Base-by-base conservation (phyloP, 2,888 invertebrate species). In the Cinara cedri region DNA sequence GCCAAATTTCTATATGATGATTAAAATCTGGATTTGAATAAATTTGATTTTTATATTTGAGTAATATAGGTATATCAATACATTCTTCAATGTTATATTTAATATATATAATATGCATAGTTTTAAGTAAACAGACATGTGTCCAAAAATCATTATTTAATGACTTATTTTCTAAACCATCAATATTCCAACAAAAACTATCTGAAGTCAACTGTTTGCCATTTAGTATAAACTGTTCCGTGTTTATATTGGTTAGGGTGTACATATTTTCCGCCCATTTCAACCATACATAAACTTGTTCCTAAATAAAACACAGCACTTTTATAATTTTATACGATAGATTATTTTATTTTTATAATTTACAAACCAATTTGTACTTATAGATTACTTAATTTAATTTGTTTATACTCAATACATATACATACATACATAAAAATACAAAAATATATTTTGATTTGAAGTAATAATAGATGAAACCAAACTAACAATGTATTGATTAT, bases 71-170 rank as follows among this genome's bases (percentile, higher is more conserved):
- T n/a, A 68, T 68, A 70, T 68, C 60, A n/a, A 78, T 46, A 16
- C 66, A 46, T 51, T 51, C 78, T 34, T 70, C 70, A 19, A 51
- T 1, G 42, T 70, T 70, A 6, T 60, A 34, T 62, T 70, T 78
- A 19, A 24, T 42, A 2, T 60, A 78, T 26, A 78, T 42, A 49
- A 42, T 68, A 11, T 78, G 68, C 78, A 70, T 68, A n/a, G 57
- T 78, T 51, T 60, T 78, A 4, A 78, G 68, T 3, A 78, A 19
- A 60, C 57, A 78, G 1, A 78, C 24, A 14, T 78, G 78, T 13
- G 68, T 78, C 78, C 78, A 78, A 78, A 78, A 70, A 51, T 78
- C 78, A 42, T 70, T n/a, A 24, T 34, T 60, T n/a, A 51, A n/a
- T 19, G 57, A 51, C 11, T 68, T 78, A 42, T 70, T 51, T 21